phyloP scores from a whole-genome alignment of 2,797 vertebrate genomes.

The Diplodus sargus region DNA sequence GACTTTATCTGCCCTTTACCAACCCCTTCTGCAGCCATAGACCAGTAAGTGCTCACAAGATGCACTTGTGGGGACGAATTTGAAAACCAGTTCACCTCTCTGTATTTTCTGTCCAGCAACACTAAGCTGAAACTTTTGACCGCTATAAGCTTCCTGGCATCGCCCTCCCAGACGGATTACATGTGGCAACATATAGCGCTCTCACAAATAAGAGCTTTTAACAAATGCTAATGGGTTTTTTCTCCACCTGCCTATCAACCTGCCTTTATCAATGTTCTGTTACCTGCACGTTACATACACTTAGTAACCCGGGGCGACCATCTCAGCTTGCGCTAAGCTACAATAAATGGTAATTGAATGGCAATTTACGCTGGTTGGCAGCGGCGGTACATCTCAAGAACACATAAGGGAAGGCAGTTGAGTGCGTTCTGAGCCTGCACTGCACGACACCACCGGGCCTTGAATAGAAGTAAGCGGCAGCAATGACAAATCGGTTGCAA shows the following conservation, averaged over 20 bases:
- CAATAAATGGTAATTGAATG: slow-evolving; percentile 17
- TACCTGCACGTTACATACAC: neutral
- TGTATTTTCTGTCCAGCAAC: neutral
- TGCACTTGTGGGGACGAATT: slow-evolving; percentile 11
- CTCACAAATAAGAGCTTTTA: slow-evolving; percentile 4
- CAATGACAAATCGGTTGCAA: neutral
- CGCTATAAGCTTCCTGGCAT: slow-evolving; percentile 9
- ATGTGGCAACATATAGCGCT: neutral
- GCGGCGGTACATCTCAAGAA: neutral
- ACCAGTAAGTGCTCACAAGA: slow-evolving; percentile 13
- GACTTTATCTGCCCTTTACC: slow-evolving; percentile 9
- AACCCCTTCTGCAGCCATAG: slow-evolving; percentile 4
- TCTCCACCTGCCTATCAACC: neutral
- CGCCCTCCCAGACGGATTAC: neutral
- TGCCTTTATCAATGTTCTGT: slow-evolving; percentile 10
- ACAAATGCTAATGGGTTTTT: slow-evolving; percentile 6
- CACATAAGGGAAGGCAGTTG: neutral
- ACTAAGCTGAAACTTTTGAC: neutral
- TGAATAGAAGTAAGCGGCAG: neutral
- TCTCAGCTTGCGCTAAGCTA: slow-evolving; percentile 29
- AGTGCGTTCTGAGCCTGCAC: neutral
- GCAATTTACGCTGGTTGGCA: slow-evolving; percentile 32
- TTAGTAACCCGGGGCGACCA: slow-evolving; percentile 12
- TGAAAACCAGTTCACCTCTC: slow-evolving; percentile 1
- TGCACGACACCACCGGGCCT: neutral